These are phyloP conservation scores for Polydrusus tereticollis DNA, from an alignment of 2,888 invertebrate species.

Conservation along the genomic window DNA sequence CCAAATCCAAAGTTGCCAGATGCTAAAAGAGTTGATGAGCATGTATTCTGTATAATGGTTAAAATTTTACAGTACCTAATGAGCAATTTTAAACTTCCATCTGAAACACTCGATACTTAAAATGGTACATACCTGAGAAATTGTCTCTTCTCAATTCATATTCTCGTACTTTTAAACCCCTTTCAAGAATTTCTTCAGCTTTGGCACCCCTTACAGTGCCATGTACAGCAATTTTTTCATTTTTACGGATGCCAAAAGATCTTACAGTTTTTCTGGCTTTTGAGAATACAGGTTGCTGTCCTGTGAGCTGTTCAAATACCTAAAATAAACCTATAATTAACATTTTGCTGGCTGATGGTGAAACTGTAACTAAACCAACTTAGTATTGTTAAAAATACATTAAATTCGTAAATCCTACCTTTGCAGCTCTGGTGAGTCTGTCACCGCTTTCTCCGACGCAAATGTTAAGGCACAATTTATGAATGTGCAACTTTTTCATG, in stretches of 20 bases:
- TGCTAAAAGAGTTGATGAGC: constrained; percentile 54
- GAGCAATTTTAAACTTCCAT: too few species aligned
- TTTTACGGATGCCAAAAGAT: constrained; percentile 99
- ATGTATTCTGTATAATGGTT: constrained; percentile 8
- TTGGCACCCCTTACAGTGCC: constrained; percentile 99
- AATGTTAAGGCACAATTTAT: constrained; percentile 98
- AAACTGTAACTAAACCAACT: too few species aligned
- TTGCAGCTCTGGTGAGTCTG: constrained; percentile 93
- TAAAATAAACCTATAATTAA: constrained; percentile 64
- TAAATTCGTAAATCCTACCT: constrained; percentile 79
- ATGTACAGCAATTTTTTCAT: constrained; percentile 99
- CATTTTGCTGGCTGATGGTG: too few species aligned
- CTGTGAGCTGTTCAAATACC: constrained; percentile 99
- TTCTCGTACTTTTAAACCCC: constrained; percentile 98
- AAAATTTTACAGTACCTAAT: not conserved
- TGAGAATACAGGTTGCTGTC: constrained; percentile 99
- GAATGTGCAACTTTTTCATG: constrained; percentile 97
- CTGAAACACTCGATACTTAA: too few species aligned
- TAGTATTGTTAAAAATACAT: too few species aligned
- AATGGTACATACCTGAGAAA: constrained; percentile 86
- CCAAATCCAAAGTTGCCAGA: constrained; percentile 99
- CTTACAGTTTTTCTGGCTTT: constrained; percentile 99
- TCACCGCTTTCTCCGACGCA: constrained; percentile 99
- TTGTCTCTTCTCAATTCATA: constrained; percentile 98
- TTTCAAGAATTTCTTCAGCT: constrained; percentile 98